Base-by-base conservation (phyloP, 2,113 vertebrate species). In the Camarhynchus parvulus region DNA sequence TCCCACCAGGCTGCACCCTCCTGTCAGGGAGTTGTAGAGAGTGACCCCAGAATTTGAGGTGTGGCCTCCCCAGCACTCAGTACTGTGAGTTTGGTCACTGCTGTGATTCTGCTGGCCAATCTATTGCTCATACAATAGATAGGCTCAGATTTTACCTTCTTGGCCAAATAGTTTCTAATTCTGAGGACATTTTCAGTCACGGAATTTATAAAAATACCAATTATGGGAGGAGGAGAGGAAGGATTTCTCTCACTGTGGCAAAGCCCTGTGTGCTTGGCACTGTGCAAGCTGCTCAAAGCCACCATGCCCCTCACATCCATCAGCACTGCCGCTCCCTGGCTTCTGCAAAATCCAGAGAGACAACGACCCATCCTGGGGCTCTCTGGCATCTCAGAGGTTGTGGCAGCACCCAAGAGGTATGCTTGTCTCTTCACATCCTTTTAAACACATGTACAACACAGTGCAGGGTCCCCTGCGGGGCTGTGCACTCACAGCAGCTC, bases 401-500 rank as follows among this genome's bases (percentile, higher is more conserved):
- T 52, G 55, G 52, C 64, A 83, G 62, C 28, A 56, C 33, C 9
- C 0, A 0, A 30, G 30, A 69, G 20, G 9, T 3, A 37, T 14
- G 7, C n/a, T 56, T 52, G 31, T 41, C 30, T 58, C n/a, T 31
- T 10, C 28, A 22, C 11, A 12, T 27, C 24, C 21, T 35, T 63
- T 30, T 7, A 19, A 64, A n/a, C 15, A 23, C 4, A 0, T 1
- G 13, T 6, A 27, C 35, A 46, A 2, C 17, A 4, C 0, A 7
- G 61, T 4, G 3, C 20, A 1, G 14, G 3, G 5, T 16, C 7
- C 35, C 6, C 27, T 12, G 9, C 1, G 7, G 3, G n/a, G 68
- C 76, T 35, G 41, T 8, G 42, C 55, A 0, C 27, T n/a, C 77
- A 1, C 7, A 3, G n/a, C 27, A 41, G 49, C 55, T 22, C 9